phyloP scores from a whole-genome alignment of 2,888 invertebrate species.

The Dorcus hopei region DNA sequence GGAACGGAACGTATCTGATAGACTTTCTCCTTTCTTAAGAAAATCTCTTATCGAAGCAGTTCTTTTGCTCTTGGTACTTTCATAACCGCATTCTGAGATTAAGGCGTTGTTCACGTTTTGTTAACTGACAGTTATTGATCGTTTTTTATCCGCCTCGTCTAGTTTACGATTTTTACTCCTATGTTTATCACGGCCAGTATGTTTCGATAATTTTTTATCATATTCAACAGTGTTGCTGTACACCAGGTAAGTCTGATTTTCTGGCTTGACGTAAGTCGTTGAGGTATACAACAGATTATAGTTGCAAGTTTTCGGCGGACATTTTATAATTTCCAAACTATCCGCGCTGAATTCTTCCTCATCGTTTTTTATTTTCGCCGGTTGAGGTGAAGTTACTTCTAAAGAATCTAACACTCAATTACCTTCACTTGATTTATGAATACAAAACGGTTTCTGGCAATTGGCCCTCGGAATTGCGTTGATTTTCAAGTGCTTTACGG shows the following conservation, averaged over 20 bases:
- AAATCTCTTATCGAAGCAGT: constrained; percentile 22
- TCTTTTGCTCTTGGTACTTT: constrained; percentile 18
- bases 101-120: constrained; percentile 13
- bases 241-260: constrained; percentile 9
- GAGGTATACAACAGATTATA: background rate
- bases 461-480: constrained; percentile 1
- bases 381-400: background rate
- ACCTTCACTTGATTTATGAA: constrained; percentile 1
- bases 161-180: background rate
- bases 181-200: background rate
- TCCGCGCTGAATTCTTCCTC: constrained; percentile 18
- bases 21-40: constrained; percentile 23
- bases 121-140: background rate
- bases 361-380: background rate
- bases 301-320: background rate
- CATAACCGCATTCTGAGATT: constrained; percentile 28
- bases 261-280: background rate
- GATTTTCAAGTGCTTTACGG: background rate
- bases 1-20: constrained; percentile 23
- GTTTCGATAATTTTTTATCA: background rate
- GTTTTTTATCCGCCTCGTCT: background rate
- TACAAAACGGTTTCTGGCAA: constrained; percentile 9
- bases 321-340: constrained; percentile 10
- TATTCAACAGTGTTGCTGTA: constrained; percentile 15
- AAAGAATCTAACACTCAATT: constrained; percentile 5